Conservation (phyloP, 2,888 invertebrate species). For the Epicampocera succincta region DNA sequence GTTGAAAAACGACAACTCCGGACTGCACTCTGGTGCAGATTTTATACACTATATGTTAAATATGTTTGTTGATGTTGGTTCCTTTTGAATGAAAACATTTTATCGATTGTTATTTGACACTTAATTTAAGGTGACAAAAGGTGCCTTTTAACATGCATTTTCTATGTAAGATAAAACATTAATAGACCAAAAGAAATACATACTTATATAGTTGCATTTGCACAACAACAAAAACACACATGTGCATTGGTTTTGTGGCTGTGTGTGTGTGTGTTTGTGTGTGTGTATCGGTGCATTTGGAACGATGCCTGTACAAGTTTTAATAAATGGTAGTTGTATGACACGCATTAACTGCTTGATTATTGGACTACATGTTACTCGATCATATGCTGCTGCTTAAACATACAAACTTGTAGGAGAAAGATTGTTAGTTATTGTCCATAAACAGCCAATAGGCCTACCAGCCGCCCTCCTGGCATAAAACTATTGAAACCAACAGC, state of each 20-base stretch:
- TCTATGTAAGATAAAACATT: slow-evolving; percentile 66
- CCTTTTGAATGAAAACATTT: slow-evolving; percentile 65
- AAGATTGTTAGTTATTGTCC: slow-evolving; percentile 35
- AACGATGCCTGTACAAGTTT: neutral
- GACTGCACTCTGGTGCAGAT: neutral
- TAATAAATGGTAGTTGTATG: slow-evolving; percentile 67
- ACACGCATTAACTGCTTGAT: slow-evolving; percentile 69
- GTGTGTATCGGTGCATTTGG: slow-evolving; percentile 29
- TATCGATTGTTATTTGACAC: slow-evolving; percentile 79
- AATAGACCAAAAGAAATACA: slow-evolving; percentile 46
- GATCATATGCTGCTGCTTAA: slow-evolving; percentile 52
- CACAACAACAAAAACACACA: neutral
- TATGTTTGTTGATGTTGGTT: slow-evolving; percentile 45
- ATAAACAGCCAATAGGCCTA: slow-evolving; percentile 60
- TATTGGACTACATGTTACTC: slow-evolving; percentile 63
- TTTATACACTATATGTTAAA: slow-evolving; percentile 20
- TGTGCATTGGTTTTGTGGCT: neutral
- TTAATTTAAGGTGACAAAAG: slow-evolving; percentile 77
- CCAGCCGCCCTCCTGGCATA: slow-evolving; percentile 22
- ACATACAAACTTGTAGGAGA: neutral
- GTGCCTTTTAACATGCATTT: slow-evolving; percentile 70
- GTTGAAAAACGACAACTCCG: slow-evolving; percentile 26
- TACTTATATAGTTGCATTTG: no score
- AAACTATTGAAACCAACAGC: slow-evolving; percentile 13
- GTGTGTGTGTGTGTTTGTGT: neutral